A percentile compares a stretch with the other conserved stretches of the same genome.
Conservation (phyloP, 2,113 vertebrate genomes). For the Uropsilus gracilis region DNA sequence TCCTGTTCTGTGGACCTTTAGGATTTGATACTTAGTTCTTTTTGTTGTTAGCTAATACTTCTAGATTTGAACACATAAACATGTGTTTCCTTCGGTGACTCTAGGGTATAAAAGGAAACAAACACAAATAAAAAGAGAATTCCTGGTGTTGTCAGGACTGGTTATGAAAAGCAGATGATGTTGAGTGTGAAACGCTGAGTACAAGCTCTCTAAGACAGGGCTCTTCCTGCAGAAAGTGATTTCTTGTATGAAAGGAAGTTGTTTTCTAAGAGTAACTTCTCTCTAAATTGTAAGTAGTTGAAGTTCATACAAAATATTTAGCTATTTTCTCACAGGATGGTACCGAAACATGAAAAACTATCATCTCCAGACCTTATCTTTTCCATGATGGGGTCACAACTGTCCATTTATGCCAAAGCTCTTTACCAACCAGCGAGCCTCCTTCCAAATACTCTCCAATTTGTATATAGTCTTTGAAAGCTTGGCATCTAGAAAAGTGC, state of each 20-base stretch:
- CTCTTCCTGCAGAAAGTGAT: conserved; percentile 12
- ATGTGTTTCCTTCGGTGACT: no score
- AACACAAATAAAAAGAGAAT: no score
- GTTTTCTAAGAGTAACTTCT: neutral
- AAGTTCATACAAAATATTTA: neutral
- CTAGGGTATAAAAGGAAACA: no score
- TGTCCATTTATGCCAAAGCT: neutral
- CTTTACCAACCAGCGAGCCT: neutral
- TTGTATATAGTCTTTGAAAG: conserved; percentile 15
- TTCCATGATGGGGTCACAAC: neutral
- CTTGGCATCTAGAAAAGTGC: neutral
- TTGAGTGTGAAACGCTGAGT: no score
- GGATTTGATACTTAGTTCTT: no score
- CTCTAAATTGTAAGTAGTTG: neutral
- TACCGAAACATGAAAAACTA: neutral
- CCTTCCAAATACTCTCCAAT: neutral
- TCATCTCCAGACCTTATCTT: neutral
- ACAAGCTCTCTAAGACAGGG: no score
- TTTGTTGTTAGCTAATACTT: no score
- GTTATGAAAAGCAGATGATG: no score
- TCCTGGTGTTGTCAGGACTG: no score
- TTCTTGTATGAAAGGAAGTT: conserved; percentile 1
- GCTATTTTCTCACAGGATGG: neutral
- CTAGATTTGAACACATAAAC: no score
- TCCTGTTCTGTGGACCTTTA: no score